Conservation (phyloP, 2,797 vertebrate genomes). For the Karalla daura region DNA sequence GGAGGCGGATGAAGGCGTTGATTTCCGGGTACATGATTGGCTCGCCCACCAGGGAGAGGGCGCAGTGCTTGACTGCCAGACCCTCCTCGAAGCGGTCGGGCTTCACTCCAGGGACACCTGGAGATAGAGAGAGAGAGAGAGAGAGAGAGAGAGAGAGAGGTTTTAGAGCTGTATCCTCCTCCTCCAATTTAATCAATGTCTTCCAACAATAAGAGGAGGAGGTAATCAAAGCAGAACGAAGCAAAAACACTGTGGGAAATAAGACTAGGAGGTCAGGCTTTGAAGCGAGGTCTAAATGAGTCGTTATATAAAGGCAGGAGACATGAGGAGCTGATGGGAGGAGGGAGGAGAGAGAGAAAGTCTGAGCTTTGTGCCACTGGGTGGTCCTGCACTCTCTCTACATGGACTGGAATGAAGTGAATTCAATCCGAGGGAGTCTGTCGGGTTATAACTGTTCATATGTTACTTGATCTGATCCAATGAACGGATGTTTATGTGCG, state of each 20-base stretch:
- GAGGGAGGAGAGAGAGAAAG: not conserved
- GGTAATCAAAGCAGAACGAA: not conserved
- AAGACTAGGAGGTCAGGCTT: constrained; percentile 2
- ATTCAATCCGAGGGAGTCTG: no score
- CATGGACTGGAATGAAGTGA: constrained; percentile 1
- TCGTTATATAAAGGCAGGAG: not conserved
- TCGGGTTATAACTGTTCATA: no score
- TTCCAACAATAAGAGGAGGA: not conserved
- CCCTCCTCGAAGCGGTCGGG: constrained; percentile 89
- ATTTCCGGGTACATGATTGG: constrained; percentile 98
- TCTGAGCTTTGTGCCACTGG: not conserved
- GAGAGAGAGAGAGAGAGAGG: constrained; percentile 2
- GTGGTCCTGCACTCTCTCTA: constrained; percentile 20
- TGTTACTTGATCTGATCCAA: no score
- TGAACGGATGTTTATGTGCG: no score
- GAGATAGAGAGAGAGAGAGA: constrained; percentile 9
- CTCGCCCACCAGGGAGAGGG: constrained; percentile 94
- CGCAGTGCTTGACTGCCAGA: constrained; percentile 90
- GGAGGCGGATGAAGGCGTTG: constrained; percentile 89
- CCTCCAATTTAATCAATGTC: not conserved
- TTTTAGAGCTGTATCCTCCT: not conserved
- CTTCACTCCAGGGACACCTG: constrained; percentile 92
- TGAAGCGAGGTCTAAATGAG: constrained; percentile 3
- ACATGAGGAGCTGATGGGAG: not conserved
- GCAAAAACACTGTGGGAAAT: not conserved